Evolutionary conservation across 2,888 invertebrate genomes (phyloP).

Genomic region (Pyrgus malvae): DNA sequence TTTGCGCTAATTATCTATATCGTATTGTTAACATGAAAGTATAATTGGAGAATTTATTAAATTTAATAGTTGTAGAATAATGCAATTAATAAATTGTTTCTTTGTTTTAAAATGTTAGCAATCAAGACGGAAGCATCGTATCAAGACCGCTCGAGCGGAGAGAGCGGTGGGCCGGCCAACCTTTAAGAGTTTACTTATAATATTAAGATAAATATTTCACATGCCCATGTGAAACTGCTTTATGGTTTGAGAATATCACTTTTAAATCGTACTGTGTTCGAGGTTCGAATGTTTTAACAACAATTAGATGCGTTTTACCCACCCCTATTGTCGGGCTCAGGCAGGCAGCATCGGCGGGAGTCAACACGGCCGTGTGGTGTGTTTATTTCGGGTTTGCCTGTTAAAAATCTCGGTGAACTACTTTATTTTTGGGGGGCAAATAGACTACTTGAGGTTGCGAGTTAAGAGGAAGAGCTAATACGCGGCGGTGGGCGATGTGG

Average conservation of each 20-base stretch:
- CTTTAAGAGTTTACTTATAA: conserved; percentile 78
- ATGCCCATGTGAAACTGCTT: conserved; percentile 77
- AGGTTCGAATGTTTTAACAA: conserved; percentile 73
- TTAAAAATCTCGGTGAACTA: conserved; percentile 72
- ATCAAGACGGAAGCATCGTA: no score
- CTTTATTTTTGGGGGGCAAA: conserved; percentile 67
- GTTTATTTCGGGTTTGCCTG: conserved; percentile 66
- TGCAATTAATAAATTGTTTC: no score
- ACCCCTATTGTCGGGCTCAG: conserved; percentile 61
- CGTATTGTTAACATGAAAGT: background rate
- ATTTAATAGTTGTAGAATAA: no score
- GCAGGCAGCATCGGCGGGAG: conserved; percentile 60
- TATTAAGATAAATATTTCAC: conserved; percentile 82
- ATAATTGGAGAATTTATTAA: background rate
- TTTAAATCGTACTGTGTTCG: conserved; percentile 73
- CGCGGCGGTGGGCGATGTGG: conserved; percentile 31
- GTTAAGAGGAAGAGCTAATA: conserved; percentile 66
- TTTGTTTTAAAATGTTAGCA: no score
- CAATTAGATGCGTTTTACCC: conserved; percentile 77
- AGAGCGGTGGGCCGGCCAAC: conserved; percentile 50
- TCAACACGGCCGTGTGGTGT: conserved; percentile 55
- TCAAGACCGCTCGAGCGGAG: conserved; percentile 45
- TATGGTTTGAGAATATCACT: conserved; percentile 79
- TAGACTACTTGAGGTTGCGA: conserved; percentile 48
- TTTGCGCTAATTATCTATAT: background rate